Evolutionary conservation across 2,113 vertebrate genomes (phyloP).

Genomic region (Lucifuga dentata): DNA sequence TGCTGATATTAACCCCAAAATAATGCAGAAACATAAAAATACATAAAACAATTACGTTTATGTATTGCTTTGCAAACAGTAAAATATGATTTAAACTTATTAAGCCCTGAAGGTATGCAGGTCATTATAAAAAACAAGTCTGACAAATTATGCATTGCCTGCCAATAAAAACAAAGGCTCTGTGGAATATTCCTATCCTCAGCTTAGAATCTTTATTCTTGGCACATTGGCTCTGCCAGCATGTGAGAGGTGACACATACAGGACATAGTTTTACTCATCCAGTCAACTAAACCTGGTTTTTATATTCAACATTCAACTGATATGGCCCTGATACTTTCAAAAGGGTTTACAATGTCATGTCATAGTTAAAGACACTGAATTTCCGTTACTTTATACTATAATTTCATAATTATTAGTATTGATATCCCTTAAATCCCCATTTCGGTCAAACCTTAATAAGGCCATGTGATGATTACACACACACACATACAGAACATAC

Average conservation of each 20-base stretch:
- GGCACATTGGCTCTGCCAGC: background rate
- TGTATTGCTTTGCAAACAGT: no score
- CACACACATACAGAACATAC: constrained; percentile 24
- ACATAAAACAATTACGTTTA: no score
- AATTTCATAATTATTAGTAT: no score
- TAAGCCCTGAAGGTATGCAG: no score
- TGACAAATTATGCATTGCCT: background rate
- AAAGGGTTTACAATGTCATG: no score
- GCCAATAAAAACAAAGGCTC: constrained; percentile 30
- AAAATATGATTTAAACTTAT: no score
- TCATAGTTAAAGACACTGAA: no score
- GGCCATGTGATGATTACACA: constrained; percentile 24
- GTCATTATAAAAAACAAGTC: constrained; percentile 8
- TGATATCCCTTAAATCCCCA: constrained; percentile 1
- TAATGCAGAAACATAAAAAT: no score
- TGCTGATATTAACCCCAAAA: no score
- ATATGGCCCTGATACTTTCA: no score
- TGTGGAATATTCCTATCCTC: constrained; percentile 9
- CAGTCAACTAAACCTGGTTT: constrained; percentile 1
- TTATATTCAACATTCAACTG: background rate
- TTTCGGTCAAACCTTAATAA: constrained; percentile 14
- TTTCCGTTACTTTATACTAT: no score
- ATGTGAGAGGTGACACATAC: constrained; percentile 43
- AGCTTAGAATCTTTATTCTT: constrained; percentile 18
- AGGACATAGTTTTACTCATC: constrained; percentile 9